A percentile compares a stretch with the other conserved stretches of the same genome.
phyloP scores from a whole-genome alignment of 2,888 invertebrate species.

The Epirrhoe alternata region DNA sequence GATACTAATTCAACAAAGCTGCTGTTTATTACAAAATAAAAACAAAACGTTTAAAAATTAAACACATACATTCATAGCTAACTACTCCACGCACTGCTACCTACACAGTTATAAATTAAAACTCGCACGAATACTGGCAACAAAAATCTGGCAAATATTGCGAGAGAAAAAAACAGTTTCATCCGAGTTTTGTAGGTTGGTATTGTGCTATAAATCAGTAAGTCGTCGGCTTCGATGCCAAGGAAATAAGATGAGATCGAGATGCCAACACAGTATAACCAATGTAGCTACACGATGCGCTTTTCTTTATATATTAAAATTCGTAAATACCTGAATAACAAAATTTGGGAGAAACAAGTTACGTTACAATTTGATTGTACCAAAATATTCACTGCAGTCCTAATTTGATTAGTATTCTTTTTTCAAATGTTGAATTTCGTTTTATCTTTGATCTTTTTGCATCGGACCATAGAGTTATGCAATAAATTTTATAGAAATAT shows the following conservation, averaged over 20 bases:
- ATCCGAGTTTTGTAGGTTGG: constrained; percentile 83
- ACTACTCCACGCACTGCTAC: constrained; percentile 37
- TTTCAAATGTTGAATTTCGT: constrained; percentile 10
- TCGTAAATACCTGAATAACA: neutral
- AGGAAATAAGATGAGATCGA: constrained; percentile 82
- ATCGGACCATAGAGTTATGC: constrained; percentile 24
- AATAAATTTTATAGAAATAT: constrained; percentile 27
- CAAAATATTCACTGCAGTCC: neutral
- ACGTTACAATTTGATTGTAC: neutral
- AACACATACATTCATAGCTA: constrained; percentile 29
- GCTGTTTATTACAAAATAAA: constrained; percentile 17
- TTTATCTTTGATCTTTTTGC: constrained; percentile 29
- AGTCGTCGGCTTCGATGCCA: constrained; percentile 80
- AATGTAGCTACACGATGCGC: constrained; percentile 17
- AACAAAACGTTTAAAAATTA: constrained; percentile 35
- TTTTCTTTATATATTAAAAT: constrained; percentile 34
- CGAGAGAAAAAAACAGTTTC: constrained; percentile 78
- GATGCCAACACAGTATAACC: constrained; percentile 72
- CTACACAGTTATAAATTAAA: constrained; percentile 55
- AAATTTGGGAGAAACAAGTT: neutral
- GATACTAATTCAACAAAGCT: constrained; percentile 10
- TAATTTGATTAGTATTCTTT: neutral
- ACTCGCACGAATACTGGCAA: constrained; percentile 46
- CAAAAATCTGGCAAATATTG: constrained; percentile 60
- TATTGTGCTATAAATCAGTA: constrained; percentile 72